These are phyloP conservation scores for Euwallacea fornicatus DNA, from an alignment of 1,140 invertebrate species.

Conservation along the genomic window DNA sequence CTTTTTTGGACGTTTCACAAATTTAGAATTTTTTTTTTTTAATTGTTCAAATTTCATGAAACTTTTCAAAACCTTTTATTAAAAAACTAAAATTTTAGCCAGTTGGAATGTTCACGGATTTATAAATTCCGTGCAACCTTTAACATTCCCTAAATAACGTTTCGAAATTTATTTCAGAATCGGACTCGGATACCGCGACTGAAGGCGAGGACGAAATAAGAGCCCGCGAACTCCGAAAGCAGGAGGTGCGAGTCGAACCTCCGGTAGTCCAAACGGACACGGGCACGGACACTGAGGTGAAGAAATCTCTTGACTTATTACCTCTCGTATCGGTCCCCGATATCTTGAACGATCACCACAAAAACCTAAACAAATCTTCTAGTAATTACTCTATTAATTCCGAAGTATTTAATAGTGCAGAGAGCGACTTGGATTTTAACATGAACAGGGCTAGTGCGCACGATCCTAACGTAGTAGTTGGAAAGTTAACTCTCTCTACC, in stretches of 20 bases:
- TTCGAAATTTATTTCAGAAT: slow-evolving; percentile 55
- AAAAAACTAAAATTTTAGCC: too few relatives aligned
- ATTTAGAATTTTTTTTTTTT: too few relatives aligned
- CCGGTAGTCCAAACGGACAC: slow-evolving; percentile 67
- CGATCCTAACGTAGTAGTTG: slow-evolving; percentile 35
- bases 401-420: slow-evolving; percentile 48
- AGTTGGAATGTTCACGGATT: too few relatives aligned
- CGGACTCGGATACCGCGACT: slow-evolving; percentile 71
- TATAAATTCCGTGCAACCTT: too few relatives aligned
- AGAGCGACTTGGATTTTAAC: slow-evolving; percentile 44
- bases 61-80: too few relatives aligned
- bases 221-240: slow-evolving; percentile 65
- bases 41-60: too few relatives aligned
- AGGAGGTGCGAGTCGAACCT: slow-evolving; percentile 69
- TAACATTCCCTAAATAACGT: too few relatives aligned
- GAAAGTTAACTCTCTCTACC: slow-evolving; percentile 38
- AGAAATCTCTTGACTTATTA: slow-evolving; percentile 46
- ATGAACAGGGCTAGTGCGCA: slow-evolving; percentile 36
- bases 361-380: slow-evolving; percentile 40
- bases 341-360: slow-evolving; percentile 33
- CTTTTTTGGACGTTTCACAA: too few relatives aligned
- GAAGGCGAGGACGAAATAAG: slow-evolving; percentile 72
- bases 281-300: slow-evolving; percentile 76
- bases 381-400: slow-evolving; percentile 46
- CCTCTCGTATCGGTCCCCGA: slow-evolving; percentile 42